phyloP scores from a whole-genome alignment of 1,140 invertebrate species.

The Armadillidium nasatum region DNA sequence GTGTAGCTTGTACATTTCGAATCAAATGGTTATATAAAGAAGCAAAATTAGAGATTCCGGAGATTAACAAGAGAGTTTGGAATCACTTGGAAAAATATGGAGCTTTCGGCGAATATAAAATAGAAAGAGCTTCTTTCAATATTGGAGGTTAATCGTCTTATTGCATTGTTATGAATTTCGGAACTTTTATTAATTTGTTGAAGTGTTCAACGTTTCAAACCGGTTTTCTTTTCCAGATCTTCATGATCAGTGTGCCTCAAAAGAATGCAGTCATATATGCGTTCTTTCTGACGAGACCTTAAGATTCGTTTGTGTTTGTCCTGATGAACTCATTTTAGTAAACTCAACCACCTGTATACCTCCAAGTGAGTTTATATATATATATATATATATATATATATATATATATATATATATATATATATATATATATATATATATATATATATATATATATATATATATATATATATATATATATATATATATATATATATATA shows the following conservation, averaged over 20 bases:
- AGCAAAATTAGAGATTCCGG: background rate
- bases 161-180: no score
- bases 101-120: background rate
- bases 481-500: no score
- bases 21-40: background rate
- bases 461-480: no score
- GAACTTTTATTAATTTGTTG: no score
- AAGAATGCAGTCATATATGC: conserved; percentile 19
- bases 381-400: no score
- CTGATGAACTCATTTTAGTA: conserved; percentile 19
- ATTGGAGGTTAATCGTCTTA: background rate
- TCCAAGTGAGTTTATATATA: background rate
- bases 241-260: background rate
- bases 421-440: no score
- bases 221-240: background rate
- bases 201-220: no score
- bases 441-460: no score
- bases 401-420: no score
- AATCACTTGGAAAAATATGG: background rate
- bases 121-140: background rate
- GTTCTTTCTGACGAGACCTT: conserved; percentile 22
- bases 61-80: background rate
- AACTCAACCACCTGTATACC: conserved; percentile 17
- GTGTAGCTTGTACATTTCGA: background rate
- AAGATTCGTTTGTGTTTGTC: conserved; percentile 21